Percentiles rank a stretch among this genome's conserved stretches.
These are phyloP conservation scores for Drosophila pseudoobscura DNA, from an alignment of 1,140 invertebrate genomes.

Conservation along the genomic window DNA sequence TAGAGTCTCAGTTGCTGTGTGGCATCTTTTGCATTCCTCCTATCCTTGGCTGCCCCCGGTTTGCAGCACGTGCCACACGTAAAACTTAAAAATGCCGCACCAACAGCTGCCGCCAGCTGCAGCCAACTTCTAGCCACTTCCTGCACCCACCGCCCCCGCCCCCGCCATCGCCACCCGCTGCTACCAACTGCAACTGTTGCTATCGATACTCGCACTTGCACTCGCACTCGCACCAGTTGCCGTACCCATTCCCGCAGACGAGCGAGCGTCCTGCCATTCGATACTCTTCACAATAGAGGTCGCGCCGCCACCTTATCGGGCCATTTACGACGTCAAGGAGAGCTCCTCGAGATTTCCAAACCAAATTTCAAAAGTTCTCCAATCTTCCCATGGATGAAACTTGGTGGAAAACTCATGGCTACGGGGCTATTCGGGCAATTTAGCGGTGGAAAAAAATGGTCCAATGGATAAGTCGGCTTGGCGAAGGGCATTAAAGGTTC, in stretches of 20 bases:
- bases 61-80: constrained; percentile 66
- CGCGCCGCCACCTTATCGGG: background rate
- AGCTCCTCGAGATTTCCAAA: constrained; percentile 23
- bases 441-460: background rate
- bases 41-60: constrained; percentile 17
- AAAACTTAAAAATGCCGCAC: constrained; percentile 69
- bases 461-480: background rate
- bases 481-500: constrained; percentile 6
- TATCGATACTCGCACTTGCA: constrained; percentile 45
- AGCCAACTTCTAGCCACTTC: constrained; percentile 27
- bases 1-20: constrained; percentile 12
- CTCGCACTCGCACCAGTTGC: constrained; percentile 20
- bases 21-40: constrained; percentile 29
- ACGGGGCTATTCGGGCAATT: background rate
- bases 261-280: constrained; percentile 1
- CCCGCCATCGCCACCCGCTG: background rate
- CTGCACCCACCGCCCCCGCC: too few relatives aligned
- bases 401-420: too few relatives aligned
- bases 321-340: constrained; percentile 1
- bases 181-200: constrained; percentile 49
- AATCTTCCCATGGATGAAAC: background rate
- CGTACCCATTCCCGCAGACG: background rate
- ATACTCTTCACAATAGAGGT: constrained; percentile 8
- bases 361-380: constrained; percentile 9
- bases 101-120: constrained; percentile 56